phyloP scores from a whole-genome alignment of 2,113 vertebrate species.

The Nothocercus nigrocapillus region DNA sequence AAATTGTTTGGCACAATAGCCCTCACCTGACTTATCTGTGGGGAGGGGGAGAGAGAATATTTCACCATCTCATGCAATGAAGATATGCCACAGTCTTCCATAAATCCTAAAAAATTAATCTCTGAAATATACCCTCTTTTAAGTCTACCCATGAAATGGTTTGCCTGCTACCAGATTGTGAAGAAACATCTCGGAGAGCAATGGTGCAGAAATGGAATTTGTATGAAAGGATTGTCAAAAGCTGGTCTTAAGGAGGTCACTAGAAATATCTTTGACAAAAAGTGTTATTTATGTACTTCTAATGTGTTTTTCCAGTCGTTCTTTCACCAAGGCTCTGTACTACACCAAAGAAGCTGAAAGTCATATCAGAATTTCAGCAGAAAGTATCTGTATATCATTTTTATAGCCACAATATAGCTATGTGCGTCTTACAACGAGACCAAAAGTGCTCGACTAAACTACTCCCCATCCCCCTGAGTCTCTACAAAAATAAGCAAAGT shows the following conservation, averaged over 20 bases:
- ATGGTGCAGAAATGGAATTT: background rate
- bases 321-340: background rate
- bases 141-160: slow-evolving; percentile 24
- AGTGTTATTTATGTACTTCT: slow-evolving; percentile 19
- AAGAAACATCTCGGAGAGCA: slow-evolving; percentile 12
- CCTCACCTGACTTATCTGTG: background rate
- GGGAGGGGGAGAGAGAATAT: background rate
- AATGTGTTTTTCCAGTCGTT: background rate
- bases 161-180: background rate
- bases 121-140: background rate
- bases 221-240: slow-evolving; percentile 13
- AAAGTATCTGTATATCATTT: background rate
- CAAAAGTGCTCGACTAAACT: background rate
- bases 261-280: background rate
- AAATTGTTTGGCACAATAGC: background rate
- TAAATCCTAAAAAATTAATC: slow-evolving; percentile 32
- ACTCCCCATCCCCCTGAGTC: background rate
- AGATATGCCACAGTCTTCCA: slow-evolving; percentile 7
- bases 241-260: background rate
- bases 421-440: background rate
- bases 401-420: background rate
- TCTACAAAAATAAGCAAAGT: background rate
- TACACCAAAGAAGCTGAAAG: background rate
- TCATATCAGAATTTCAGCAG: background rate
- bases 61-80: slow-evolving; percentile 10